A percentile compares a stretch with the other conserved stretches of the same genome.
Evolutionary conservation across 1,140 invertebrate species (phyloP).

Genomic region (Copidosoma floridanum): DNA sequence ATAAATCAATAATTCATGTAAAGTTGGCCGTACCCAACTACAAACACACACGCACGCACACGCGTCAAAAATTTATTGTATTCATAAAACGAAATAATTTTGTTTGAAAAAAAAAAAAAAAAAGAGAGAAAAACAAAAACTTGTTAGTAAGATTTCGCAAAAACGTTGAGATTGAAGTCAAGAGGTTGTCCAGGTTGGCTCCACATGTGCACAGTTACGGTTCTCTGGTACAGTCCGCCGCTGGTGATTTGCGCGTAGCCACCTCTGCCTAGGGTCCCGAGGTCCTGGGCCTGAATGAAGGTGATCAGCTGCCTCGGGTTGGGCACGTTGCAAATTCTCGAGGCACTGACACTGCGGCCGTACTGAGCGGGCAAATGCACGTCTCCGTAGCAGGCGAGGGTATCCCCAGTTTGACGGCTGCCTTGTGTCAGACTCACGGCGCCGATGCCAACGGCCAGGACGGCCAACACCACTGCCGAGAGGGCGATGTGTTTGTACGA

Average conservation of each 20-base stretch:
- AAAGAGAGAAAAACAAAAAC: too few relatives aligned
- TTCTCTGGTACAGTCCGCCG: background rate
- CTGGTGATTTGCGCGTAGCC: background rate
- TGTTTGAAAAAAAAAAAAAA: too few relatives aligned
- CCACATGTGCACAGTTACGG: constrained; percentile 3
- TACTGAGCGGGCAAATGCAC: background rate
- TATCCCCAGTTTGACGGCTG: background rate
- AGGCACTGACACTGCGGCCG: background rate
- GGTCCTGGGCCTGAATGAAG: background rate
- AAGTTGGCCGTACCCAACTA: too few relatives aligned
- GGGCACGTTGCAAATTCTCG: background rate
- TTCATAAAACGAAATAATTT: too few relatives aligned
- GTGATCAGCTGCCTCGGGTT: constrained; percentile 2
- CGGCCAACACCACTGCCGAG: background rate
- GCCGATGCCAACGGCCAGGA: background rate
- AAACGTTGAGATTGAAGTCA: constrained; percentile 17
- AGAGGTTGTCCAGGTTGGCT: constrained; percentile 14
- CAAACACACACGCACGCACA: too few relatives aligned
- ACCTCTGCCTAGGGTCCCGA: background rate
- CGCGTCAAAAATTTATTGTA: too few relatives aligned
- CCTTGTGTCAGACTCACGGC: background rate
- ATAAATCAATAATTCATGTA: too few relatives aligned
- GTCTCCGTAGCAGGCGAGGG: background rate
- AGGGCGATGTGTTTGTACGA: background rate
- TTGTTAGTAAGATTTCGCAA: too few relatives aligned